Percentiles rank a stretch among this genome's conserved stretches.
phyloP scores from a whole-genome alignment of 2,888 invertebrate genomes.

The Orchesellides sinensis region DNA sequence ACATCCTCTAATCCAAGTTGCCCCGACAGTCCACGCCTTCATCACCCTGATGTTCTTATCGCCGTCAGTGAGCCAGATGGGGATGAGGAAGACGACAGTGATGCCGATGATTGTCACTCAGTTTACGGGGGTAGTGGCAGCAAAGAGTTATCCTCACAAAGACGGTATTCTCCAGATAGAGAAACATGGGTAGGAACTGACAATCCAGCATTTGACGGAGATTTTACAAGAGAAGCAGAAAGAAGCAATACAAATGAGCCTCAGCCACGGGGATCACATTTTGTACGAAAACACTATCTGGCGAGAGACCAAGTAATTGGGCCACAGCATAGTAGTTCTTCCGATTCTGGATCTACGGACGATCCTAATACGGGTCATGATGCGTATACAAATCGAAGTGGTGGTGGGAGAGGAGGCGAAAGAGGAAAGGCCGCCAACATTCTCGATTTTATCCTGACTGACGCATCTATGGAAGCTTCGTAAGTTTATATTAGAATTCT shows the following conservation, averaged over 20 bases:
- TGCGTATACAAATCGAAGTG: slow-evolving; percentile 15
- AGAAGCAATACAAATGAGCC: slow-evolving; percentile 9
- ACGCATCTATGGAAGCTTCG: slow-evolving; percentile 77
- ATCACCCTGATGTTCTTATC: slow-evolving; percentile 71
- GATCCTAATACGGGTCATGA: slow-evolving; percentile 34
- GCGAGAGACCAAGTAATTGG: slow-evolving; percentile 62
- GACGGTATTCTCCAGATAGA: slow-evolving; percentile 15
- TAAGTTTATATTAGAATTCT: slow-evolving; percentile 74
- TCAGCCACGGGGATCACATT: slow-evolving; percentile 42
- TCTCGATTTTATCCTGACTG: slow-evolving; percentile 77
- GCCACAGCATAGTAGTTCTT: slow-evolving; percentile 55
- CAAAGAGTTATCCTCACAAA: slow-evolving; percentile 40
- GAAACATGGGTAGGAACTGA: slow-evolving; percentile 52
- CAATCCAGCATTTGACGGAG: slow-evolving; percentile 59
- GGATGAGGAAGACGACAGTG: slow-evolving; percentile 56
- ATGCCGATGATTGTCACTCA: slow-evolving; percentile 31
- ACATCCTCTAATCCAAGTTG: slow-evolving; percentile 52
- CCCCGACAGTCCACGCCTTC: slow-evolving; percentile 59
- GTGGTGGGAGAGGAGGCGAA: slow-evolving; percentile 40
- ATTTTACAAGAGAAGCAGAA: slow-evolving; percentile 29
- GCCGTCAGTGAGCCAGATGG: slow-evolving; percentile 70
- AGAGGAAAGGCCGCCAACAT: slow-evolving; percentile 75
- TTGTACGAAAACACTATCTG: slow-evolving; percentile 54
- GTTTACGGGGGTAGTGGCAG: slow-evolving; percentile 19
- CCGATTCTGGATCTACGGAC: slow-evolving; percentile 53